A percentile compares a stretch with the other conserved stretches of the same genome.
Conservation (phyloP, 2,113 vertebrate species). For the Psophia crepitans region DNA sequence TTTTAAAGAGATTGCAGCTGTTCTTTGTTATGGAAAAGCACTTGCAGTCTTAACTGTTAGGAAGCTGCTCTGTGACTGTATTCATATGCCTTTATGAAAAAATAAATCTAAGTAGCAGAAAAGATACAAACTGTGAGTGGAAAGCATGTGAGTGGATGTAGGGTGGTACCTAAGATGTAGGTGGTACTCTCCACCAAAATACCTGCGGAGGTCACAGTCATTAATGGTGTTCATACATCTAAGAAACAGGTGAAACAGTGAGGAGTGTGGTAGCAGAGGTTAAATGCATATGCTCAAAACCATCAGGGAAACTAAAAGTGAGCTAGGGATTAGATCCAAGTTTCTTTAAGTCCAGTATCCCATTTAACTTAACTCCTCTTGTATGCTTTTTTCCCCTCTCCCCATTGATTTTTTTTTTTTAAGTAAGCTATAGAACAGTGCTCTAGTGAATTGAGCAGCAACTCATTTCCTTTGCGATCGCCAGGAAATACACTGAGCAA, state of each 20-base stretch:
- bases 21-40: neutral
- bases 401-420: neutral
- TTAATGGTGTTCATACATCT: neutral
- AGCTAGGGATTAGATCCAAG: neutral
- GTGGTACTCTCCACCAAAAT: neutral
- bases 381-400: neutral
- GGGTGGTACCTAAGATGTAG: neutral
- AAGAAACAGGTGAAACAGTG: neutral
- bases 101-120: neutral
- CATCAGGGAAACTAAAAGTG: neutral
- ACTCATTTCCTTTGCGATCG: conserved; percentile 32
- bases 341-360: neutral
- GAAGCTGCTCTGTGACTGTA: neutral
- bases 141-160: neutral
- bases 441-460: conserved; percentile 40
- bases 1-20: neutral
- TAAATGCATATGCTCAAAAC: neutral
- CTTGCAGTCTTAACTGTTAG: neutral
- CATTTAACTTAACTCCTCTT: neutral
- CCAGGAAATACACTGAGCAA: conserved; percentile 31
- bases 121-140: neutral
- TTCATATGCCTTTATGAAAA: neutral
- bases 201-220: neutral
- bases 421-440: neutral
- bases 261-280: neutral